Percentiles rank a stretch among this genome's conserved stretches.
Conservation (phyloP, 2,113 vertebrate species). For the Mugil cephalus region DNA sequence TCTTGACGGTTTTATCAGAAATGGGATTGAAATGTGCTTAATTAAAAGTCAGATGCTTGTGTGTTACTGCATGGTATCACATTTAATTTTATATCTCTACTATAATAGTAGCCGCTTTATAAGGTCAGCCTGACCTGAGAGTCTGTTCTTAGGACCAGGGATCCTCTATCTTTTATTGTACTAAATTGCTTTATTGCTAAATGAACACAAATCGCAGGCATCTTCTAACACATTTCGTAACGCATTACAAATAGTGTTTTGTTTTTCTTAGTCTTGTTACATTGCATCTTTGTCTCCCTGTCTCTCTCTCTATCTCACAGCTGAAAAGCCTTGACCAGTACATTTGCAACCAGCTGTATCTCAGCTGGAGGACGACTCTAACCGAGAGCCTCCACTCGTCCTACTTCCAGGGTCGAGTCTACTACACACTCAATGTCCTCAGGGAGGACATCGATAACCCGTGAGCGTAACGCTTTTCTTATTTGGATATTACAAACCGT, state of each 20-base stretch:
- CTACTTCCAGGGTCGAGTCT: slow-evolving; percentile 93
- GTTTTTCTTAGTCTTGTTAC: too few species aligned
- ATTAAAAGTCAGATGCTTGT: too few species aligned
- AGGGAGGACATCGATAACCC: slow-evolving; percentile 94
- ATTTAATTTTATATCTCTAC: too few species aligned
- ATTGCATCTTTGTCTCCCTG: background rate
- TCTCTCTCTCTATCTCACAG: slow-evolving; percentile 74
- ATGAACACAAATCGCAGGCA: background rate
- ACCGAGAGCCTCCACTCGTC: slow-evolving; percentile 91
- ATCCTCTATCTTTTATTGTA: too few species aligned
- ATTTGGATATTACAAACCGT: background rate
- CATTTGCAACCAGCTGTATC: slow-evolving; percentile 92
- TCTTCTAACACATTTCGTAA: background rate
- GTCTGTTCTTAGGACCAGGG: too few species aligned
- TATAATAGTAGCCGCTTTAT: background rate
- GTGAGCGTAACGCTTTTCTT: slow-evolving; percentile 79
- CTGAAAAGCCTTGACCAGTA: slow-evolving; percentile 95
- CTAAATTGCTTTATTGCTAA: background rate
- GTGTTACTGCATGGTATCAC: too few species aligned
- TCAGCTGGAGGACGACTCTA: slow-evolving; percentile 93
- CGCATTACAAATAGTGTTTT: background rate
- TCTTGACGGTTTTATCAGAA: too few species aligned
- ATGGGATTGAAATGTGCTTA: too few species aligned
- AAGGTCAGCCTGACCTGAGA: slow-evolving; percentile 29
- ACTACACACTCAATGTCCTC: slow-evolving; percentile 94